Conservation (phyloP, 2,113 vertebrate genomes). For the Formicarius rufipectus region DNA sequence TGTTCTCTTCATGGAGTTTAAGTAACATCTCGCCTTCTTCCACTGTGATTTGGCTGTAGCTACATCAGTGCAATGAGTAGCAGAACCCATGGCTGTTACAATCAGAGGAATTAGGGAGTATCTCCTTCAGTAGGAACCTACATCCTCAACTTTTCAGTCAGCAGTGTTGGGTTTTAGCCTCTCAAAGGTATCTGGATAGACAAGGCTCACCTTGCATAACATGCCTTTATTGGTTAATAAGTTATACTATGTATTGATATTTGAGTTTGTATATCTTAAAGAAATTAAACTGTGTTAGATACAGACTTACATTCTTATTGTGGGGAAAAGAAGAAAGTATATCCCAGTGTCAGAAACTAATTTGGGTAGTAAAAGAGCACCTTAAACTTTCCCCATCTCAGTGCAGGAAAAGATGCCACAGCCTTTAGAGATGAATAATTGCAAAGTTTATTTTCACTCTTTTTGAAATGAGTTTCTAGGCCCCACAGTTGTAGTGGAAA, state of each 20-base stretch:
- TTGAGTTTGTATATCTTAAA: neutral
- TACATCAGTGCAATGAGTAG: slow-evolving; percentile 9
- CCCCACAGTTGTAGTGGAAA: neutral
- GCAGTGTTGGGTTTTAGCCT: neutral
- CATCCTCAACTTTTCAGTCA: neutral
- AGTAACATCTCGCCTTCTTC: neutral
- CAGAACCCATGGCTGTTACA: neutral
- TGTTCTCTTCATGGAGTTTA: neutral
- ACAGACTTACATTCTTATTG: neutral
- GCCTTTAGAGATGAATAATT: neutral
- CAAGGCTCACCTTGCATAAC: neutral
- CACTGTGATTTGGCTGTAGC: slow-evolving; percentile 20
- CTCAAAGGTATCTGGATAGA: neutral
- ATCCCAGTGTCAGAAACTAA: neutral
- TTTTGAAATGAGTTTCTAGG: neutral
- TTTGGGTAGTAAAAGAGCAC: neutral
- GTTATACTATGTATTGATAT: neutral
- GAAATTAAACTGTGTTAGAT: neutral
- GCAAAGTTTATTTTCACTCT: neutral
- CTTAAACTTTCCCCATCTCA: neutral
- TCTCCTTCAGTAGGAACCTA: neutral
- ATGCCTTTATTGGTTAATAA: neutral
- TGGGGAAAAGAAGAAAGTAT: neutral
- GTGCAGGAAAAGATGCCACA: neutral
- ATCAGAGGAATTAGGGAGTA: neutral